Percentiles rank a stretch among this genome's conserved stretches.
These are phyloP conservation scores for Arbacia lixula DNA, from an alignment of 53 echinoderm and acorn worm genomes.

Conservation along the genomic window DNA sequence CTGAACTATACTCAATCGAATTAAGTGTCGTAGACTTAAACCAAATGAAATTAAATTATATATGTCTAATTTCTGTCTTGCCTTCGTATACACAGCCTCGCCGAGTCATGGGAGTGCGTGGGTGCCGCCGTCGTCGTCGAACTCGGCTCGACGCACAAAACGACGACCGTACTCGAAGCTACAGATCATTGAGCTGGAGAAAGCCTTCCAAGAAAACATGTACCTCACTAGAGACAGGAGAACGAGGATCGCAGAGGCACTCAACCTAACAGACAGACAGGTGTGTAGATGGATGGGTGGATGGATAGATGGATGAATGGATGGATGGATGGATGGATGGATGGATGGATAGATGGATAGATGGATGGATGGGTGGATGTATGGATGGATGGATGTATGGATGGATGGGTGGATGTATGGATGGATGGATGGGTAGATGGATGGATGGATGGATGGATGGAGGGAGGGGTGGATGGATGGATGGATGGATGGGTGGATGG, in stretches of 20 bases:
- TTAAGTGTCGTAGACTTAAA: too few species aligned
- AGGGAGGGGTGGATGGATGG: not conserved
- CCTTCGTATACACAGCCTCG: constrained; percentile 45
- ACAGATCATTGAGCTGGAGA: constrained; percentile 92
- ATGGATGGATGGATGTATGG: not conserved
- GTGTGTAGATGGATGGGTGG: constrained; percentile 20
- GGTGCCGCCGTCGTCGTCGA: constrained; percentile 74
- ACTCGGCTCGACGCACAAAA: constrained; percentile 69
- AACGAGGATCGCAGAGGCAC: constrained; percentile 77
- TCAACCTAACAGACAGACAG: constrained; percentile 90
- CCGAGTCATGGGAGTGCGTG: constrained; percentile 64
- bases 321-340: not conserved
- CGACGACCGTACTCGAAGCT: constrained; percentile 90
- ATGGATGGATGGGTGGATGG: not conserved
- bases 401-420: not conserved
- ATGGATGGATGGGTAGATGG: not conserved
- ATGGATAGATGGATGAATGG: not conserved
- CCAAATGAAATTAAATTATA: too few species aligned
- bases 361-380: not conserved
- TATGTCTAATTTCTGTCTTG: too few species aligned
- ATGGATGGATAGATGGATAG: not conserved
- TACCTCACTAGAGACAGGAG: constrained; percentile 89
- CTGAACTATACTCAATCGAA: too few species aligned
- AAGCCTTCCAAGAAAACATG: constrained; percentile 95
- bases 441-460: not conserved